Percentiles rank a stretch among this genome's conserved stretches.
phyloP scores from a whole-genome alignment of 2,888 invertebrate species.

The Keiferia lycopersicella region DNA sequence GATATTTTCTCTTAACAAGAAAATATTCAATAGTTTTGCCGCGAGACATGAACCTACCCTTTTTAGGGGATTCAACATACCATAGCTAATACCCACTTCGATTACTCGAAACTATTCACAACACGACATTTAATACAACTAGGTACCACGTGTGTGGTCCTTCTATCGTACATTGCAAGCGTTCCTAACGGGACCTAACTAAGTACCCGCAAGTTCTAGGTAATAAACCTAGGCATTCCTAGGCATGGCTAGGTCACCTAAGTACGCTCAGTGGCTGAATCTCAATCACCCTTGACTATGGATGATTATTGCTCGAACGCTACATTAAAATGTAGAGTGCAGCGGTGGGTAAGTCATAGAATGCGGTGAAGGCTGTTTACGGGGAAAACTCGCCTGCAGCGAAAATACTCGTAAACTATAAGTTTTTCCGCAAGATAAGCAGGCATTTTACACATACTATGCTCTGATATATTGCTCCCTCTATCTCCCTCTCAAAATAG shows the following conservation, averaged over 20 bases:
- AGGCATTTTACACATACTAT: too few species aligned
- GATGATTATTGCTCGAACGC: slow-evolving; percentile 16
- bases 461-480: too few species aligned
- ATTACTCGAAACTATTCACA: neutral
- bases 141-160: slow-evolving; percentile 11
- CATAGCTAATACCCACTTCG: too few species aligned
- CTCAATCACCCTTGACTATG: slow-evolving; percentile 12
- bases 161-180: slow-evolving; percentile 20
- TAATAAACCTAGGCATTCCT: slow-evolving; percentile 18
- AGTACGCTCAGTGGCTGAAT: slow-evolving; percentile 9
- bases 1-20: too few species aligned
- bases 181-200: slow-evolving; percentile 38
- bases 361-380: slow-evolving; percentile 4
- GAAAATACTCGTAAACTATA: too few species aligned
- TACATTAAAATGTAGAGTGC: slow-evolving; percentile 2
- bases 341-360: slow-evolving; percentile 11
- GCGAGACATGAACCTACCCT: too few species aligned
- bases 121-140: neutral
- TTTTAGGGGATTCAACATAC: too few species aligned
- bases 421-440: neutral
- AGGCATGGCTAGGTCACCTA: slow-evolving; percentile 7
- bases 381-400: neutral
- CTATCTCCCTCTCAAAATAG: too few species aligned
- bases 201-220: neutral
- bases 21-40: too few species aligned